Base-by-base conservation (phyloP, 2,797 vertebrate species). In the Tympanoctomys barrerae region DNA sequence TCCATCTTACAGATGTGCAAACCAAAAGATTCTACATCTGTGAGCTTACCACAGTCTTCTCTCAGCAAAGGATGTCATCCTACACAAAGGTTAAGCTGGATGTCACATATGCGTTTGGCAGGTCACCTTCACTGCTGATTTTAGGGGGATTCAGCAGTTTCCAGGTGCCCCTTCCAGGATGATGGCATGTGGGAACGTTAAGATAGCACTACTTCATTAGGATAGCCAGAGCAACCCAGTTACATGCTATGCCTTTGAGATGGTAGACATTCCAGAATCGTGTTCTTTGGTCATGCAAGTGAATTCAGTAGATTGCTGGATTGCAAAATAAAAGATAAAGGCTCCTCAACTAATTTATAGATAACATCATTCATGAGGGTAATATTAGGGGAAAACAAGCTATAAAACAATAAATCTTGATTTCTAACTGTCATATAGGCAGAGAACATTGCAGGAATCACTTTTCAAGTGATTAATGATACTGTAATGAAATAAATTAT, bases 1-100 rank as follows among this genome's bases (percentile, higher is more conserved):
- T 94, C 52, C 62, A n/a, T 79, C 85, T 94, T 83, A 42, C 31
- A 85, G 68, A 73, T 8, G 16, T 64, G 49, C 87, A 89, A 95
- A 70, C 31, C 86, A 62, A 90, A 31, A 57, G 62, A 82, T 59
- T 91, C 57, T 33, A 82, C 57, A 82, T 9, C 39, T 66, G 9
- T 36, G 24, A 82, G 61, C 73, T 82, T 36, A 8, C n/a, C 57
- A 31, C n/a, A 71, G 1, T 70, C 59, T 52, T 18, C 16, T 88
- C 26, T 36, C 19, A 75, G 75, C 68, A 86, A 36, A 92, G 7
- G 33, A 68, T 22, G 14, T 14, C 62, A 62, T 54, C 5, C 42
- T 42, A 13, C 31, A 66, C 39, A 26, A 70, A 91, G 46, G 28
- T 75, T 84, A 91, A 89, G n/a, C 5, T 54, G 79, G 59, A n/a